These are phyloP conservation scores for Hypsopygia costalis DNA, from an alignment of 2,888 invertebrate species.

Conservation along the genomic window DNA sequence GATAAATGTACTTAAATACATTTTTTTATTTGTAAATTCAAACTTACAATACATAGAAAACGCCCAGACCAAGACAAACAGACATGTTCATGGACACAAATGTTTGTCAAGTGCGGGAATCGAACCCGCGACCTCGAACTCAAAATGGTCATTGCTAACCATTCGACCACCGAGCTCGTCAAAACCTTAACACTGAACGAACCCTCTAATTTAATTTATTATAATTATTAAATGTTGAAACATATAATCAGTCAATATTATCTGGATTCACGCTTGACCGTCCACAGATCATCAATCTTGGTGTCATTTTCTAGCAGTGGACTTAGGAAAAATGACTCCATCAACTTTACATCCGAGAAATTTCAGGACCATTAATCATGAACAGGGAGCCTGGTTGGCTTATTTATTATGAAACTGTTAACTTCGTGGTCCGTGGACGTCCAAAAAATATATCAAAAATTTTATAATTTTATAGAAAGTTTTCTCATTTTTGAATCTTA, in stretches of 20 bases:
- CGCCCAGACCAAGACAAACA: too few species aligned
- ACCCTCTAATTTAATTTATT: too few species aligned
- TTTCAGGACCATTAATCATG: constrained; percentile 5
- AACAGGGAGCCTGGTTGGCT: background rate
- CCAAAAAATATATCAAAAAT: background rate
- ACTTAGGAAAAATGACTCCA: constrained; percentile 69
- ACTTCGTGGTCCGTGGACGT: background rate
- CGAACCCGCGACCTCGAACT: too few species aligned
- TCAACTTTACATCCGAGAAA: constrained; percentile 55
- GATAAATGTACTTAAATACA: too few species aligned
- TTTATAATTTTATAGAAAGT: background rate
- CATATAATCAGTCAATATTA: constrained; percentile 4
- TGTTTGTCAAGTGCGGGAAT: too few species aligned
- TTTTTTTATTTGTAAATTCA: too few species aligned
- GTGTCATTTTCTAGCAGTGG: constrained; percentile 66
- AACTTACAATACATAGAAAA: too few species aligned
- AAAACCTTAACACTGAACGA: too few species aligned
- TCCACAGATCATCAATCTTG: constrained; percentile 56
- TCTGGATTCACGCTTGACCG: constrained; percentile 35
- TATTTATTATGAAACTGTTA: constrained; percentile 1
- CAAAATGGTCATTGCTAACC: too few species aligned
- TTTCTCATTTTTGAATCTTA: too few species aligned
- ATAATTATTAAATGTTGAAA: background rate
- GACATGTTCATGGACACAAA: too few species aligned
- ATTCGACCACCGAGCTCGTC: too few species aligned